Evolutionary conservation across 2,797 vertebrate species (phyloP).

Genomic region (Mormyrops attenuatus): DNA sequence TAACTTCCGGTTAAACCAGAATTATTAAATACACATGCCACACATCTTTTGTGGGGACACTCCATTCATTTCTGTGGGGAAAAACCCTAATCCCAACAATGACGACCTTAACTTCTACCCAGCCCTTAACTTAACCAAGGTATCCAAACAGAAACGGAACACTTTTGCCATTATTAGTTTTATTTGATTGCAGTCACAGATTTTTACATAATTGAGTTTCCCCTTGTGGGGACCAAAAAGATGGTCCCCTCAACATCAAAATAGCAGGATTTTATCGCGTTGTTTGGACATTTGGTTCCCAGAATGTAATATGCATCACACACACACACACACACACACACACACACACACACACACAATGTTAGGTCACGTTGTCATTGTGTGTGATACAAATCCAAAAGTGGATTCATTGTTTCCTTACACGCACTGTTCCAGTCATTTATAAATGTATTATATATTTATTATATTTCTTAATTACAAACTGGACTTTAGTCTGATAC

Average conservation of each 20-base stretch:
- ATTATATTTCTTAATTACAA: neutral
- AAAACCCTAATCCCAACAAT: neutral
- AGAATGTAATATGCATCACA: neutral
- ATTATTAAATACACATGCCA: neutral
- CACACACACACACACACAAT: neutral
- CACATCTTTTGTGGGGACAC: neutral
- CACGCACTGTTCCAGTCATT: neutral
- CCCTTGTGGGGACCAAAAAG: neutral
- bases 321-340: neutral
- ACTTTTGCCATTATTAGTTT: neutral
- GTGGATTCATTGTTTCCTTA: neutral
- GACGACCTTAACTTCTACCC: neutral
- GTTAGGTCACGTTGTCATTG: neutral
- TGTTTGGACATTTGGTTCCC: neutral
- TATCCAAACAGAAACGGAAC: neutral
- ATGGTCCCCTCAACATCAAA: neutral
- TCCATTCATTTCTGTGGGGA: neutral
- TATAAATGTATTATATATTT: neutral
- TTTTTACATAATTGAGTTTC: neutral
- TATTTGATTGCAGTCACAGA: neutral
- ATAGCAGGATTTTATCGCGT: neutral
- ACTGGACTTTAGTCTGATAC: neutral
- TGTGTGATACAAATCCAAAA: neutral
- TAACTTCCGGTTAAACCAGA: neutral
- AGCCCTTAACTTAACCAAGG: neutral